Percentiles rank a stretch among this genome's conserved stretches.
These are phyloP conservation scores for Eucriotettix oculatus DNA, from an alignment of 2,888 invertebrate genomes.

Conservation along the genomic window DNA sequence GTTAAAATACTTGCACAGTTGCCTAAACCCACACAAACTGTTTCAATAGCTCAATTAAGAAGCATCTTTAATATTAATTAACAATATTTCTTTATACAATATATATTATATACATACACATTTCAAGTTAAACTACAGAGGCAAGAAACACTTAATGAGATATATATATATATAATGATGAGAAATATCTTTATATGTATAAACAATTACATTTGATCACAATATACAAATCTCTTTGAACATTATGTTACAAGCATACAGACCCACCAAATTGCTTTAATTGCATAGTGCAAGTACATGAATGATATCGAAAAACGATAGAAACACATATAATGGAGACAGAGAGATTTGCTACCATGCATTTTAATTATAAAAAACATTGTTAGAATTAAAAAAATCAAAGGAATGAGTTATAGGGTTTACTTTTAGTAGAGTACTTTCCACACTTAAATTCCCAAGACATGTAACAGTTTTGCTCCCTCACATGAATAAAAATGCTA, in stretches of 20 bases:
- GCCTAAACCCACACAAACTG: not conserved
- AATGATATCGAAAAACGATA: not conserved
- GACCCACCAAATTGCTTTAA: too few species aligned
- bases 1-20: too few species aligned
- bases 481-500: too few species aligned
- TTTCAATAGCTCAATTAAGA: not conserved
- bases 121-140: not conserved
- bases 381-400: not conserved
- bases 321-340: not conserved
- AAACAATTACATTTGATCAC: not conserved
- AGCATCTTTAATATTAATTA: not conserved
- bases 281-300: too few species aligned
- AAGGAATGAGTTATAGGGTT: conserved; percentile 3
- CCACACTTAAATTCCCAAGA: too few species aligned
- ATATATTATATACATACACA: too few species aligned
- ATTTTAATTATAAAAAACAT: not conserved
- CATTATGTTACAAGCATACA: too few species aligned
- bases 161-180: not conserved
- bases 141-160: not conserved
- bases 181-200: not conserved
- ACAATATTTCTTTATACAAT: not conserved
- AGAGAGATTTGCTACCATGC: not conserved
- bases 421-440: not conserved
- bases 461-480: too few species aligned
- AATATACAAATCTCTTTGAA: not conserved